A percentile compares a stretch with the other conserved stretches of the same genome.
phyloP scores from a whole-genome alignment of 2,888 invertebrate species.

The Seira ritae region DNA sequence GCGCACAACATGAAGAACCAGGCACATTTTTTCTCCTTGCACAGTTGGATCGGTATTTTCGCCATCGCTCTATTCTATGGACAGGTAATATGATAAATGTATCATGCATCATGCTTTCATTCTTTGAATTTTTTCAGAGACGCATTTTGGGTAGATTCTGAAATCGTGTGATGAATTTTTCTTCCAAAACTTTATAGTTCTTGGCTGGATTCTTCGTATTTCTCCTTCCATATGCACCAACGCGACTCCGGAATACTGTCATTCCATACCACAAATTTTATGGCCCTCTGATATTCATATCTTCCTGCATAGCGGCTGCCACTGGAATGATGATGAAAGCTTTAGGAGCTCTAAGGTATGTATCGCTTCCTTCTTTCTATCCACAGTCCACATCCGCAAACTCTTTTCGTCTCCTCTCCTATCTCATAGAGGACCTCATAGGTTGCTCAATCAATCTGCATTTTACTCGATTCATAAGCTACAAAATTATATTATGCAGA shows the following conservation, averaged over 20 bases:
- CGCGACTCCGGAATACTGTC: conserved; percentile 61
- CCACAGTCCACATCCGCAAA: conserved; percentile 26
- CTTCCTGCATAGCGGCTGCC: conserved; percentile 61
- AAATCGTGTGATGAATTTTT: not conserved
- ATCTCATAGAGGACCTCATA: conserved; percentile 5
- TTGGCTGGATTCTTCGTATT: conserved; percentile 70
- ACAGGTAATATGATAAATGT: conserved; percentile 60
- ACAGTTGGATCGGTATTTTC: conserved; percentile 72
- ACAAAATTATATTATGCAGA: too few species aligned
- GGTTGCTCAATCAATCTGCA: too few species aligned
- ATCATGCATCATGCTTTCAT: conserved; percentile 29
- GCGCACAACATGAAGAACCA: conserved; percentile 59
- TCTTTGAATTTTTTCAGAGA: conserved; percentile 64
- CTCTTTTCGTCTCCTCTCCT: conserved; percentile 13
- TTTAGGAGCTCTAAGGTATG: conserved; percentile 65
- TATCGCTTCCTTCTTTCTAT: not conserved
- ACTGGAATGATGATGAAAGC: conserved; percentile 72
- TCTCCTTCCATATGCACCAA: conserved; percentile 68
- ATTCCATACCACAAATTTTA: conserved; percentile 70
- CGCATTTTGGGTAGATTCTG: too few species aligned
- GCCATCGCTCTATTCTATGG: conserved; percentile 70
- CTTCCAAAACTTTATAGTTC: conserved; percentile 59
- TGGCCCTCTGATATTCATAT: conserved; percentile 69
- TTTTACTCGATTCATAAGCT: too few species aligned
- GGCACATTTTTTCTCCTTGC: conserved; percentile 69